A percentile compares a stretch with the other conserved stretches of the same genome.
These are phyloP conservation scores for Callinectes sapidus DNA, from an alignment of 2,888 invertebrate genomes.

Conservation along the genomic window DNA sequence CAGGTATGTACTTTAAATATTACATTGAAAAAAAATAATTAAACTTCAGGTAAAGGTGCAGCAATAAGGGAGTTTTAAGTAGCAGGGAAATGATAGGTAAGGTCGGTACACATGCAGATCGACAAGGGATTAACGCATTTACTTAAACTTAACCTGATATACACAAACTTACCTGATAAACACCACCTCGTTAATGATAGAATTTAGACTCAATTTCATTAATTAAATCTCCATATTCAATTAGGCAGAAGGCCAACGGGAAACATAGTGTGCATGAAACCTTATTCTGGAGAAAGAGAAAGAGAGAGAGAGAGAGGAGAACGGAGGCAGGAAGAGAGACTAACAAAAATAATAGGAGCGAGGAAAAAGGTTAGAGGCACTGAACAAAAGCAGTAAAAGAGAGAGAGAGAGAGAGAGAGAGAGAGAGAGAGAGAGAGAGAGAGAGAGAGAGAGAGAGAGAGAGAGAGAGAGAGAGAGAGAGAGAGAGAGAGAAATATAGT, in stretches of 20 bases:
- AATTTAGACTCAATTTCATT: constrained; percentile 1
- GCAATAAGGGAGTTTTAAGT: not conserved
- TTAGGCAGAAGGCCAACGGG: not conserved
- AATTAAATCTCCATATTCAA: constrained; percentile 25
- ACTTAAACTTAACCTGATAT: not conserved
- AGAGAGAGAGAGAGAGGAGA: not conserved
- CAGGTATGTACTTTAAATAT: not conserved
- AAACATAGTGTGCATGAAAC: not conserved
- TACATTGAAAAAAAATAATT: not conserved
- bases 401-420: not conserved
- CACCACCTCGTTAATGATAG: not conserved
- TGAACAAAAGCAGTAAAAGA: not conserved
- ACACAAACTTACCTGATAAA: not conserved
- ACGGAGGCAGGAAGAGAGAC: not conserved
- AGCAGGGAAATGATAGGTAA: not conserved
- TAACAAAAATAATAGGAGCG: not conserved
- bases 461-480: constrained; percentile 25
- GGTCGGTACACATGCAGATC: not conserved
- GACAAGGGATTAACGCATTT: not conserved
- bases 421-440: not conserved
- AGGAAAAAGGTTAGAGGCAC: not conserved
- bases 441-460: constrained; percentile 25
- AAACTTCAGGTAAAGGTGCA: not conserved
- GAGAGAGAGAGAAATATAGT: not conserved
- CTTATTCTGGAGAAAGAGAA: not conserved